Evolutionary conservation across 2,113 vertebrate species (phyloP), one percentile per base, ranked within the genome.

Genomic region (Clupea harengus): DNA sequence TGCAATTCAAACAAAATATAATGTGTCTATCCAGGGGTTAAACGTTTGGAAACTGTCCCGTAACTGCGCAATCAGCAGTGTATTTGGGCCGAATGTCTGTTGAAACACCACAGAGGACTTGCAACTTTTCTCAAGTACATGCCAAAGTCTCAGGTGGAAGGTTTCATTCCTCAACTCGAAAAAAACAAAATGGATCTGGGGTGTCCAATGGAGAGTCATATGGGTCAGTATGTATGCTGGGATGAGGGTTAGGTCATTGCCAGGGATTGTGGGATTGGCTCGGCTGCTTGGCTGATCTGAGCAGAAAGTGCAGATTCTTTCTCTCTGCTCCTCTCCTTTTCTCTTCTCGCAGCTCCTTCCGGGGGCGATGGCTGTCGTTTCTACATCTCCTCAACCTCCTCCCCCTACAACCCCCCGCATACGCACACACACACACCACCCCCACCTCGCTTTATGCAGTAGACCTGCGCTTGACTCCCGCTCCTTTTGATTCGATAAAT

Each of bases 401-500:
- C 57, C 67, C 39, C 45, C 90, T 83, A 88, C 87, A 87, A 86
- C 44, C 46, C 44, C 85, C 86, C 15, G 11, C 32, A 78, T 32
- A 78, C 28, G 39, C 72, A 75, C 72, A 78, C 72, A 75, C 67
- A 78, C 28, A 78, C 25, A 32, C 25, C 28, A 32, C 13, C 28
- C 11, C 13, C 72, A 39, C 28, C 64, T 28, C 75, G 57, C 64
- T 83, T 87, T 60, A 83, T 86, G 84, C 88, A 82, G 72, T 84
- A 57, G 4, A 44, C 46, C 52, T 49, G 81, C 45, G 78, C 83
- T 81, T 32, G 83, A 39, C 78, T 80, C 67, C 81, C 82, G 88
- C 84, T 91, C 85, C 86, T 50, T 92, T 90, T 89, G 88, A 90
- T 92, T 90, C 91, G 88, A 92, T 93, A 89, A 94, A 94, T 94